phyloP scores from a whole-genome alignment of 2,797 vertebrate genomes.

The Rallus crepitans region DNA sequence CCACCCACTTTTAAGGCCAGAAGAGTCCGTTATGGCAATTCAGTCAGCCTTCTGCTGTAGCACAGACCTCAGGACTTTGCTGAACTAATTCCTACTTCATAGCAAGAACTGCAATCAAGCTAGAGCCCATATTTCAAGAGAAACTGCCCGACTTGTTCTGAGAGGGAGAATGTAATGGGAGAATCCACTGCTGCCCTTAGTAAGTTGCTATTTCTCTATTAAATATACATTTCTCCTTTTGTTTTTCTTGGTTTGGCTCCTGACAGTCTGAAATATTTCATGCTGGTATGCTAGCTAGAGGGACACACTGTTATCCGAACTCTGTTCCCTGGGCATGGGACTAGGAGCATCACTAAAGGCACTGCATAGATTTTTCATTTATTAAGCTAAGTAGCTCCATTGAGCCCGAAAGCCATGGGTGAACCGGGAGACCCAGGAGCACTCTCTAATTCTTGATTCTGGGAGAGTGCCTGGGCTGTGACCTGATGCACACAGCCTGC shows the following conservation, averaged over 20 bases:
- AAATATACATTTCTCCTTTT: background rate
- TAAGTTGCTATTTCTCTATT: background rate
- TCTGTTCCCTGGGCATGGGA: background rate
- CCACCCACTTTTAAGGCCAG: background rate
- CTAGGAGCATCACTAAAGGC: background rate
- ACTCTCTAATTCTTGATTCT: background rate
- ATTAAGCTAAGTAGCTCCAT: background rate
- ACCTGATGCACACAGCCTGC: background rate
- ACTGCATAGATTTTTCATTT: background rate
- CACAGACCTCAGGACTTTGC: background rate
- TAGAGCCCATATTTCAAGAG: background rate
- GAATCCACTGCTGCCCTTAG: background rate
- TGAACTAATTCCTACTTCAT: background rate
- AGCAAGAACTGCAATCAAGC: background rate
- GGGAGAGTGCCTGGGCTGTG: background rate
- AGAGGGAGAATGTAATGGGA: background rate
- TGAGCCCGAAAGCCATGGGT: background rate
- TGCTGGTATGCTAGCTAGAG: background rate
- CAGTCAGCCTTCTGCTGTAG: background rate
- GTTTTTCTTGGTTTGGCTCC: background rate
- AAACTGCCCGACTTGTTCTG: background rate
- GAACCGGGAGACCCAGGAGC: background rate
- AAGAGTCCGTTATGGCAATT: background rate
- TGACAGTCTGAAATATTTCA: background rate
- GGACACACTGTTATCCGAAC: background rate